Conservation (phyloP, 2,888 invertebrate species). For the Melangyna quadrimaculata region DNA sequence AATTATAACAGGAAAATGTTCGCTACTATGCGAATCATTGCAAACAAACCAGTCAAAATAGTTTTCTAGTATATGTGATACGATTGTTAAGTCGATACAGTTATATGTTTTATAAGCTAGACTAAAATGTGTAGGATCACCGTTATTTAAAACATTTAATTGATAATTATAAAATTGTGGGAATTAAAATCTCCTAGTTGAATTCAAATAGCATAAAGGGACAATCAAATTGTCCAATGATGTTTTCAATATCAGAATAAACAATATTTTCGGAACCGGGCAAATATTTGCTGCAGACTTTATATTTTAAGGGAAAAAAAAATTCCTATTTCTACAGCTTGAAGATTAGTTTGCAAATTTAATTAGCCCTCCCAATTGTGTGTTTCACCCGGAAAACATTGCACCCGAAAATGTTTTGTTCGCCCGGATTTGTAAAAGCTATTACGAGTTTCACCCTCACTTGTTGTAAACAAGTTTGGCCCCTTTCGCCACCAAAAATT, state of each 20-base stretch:
- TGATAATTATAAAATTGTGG: neutral
- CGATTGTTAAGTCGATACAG: constrained; percentile 6
- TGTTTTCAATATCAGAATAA: too few relatives aligned
- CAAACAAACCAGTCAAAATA: constrained; percentile 19
- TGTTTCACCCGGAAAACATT: too few relatives aligned
- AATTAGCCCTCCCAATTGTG: too few relatives aligned
- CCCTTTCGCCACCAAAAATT: too few relatives aligned
- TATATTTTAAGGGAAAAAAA: constrained; percentile 21
- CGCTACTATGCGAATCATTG: constrained; percentile 10
- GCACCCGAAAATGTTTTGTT: too few relatives aligned
- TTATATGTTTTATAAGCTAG: too few relatives aligned
- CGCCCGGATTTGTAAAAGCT: too few relatives aligned
- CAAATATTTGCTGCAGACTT: constrained; percentile 9
- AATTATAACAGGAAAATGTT: constrained; percentile 13
- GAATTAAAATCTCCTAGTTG: neutral
- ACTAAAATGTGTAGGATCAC: too few relatives aligned
- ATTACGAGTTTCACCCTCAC: too few relatives aligned
- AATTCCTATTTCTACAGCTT: constrained; percentile 8
- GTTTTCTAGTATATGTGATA: neutral
- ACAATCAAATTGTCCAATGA: neutral
- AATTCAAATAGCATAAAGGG: neutral
- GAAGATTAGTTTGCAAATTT: too few relatives aligned
- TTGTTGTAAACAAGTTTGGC: too few relatives aligned
- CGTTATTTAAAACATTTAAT: too few relatives aligned
- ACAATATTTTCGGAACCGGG: neutral